phyloP scores from a whole-genome alignment of 1,140 invertebrate genomes.

The Ctenoplectra terminalis region DNA sequence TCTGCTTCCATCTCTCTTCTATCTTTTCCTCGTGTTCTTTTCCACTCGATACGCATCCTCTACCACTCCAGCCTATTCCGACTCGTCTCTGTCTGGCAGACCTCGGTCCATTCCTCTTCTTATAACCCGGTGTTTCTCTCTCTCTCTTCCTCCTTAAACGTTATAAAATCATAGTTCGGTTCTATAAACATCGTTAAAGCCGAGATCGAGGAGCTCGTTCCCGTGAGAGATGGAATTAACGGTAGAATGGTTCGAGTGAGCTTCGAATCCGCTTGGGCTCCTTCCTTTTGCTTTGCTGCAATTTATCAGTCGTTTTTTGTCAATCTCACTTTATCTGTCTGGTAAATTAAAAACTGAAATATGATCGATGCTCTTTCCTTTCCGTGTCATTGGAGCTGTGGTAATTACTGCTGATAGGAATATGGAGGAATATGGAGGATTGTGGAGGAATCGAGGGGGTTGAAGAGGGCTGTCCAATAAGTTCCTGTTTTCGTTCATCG shows the following conservation, averaged over 20 bases:
- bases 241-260: not conserved
- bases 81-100: not conserved
- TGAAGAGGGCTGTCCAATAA: too few species aligned
- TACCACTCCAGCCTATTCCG: not conserved
- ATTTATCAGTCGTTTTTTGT: not conserved
- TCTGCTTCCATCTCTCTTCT: conserved; percentile 35
- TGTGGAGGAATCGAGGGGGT: too few species aligned
- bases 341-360: conserved; percentile 4
- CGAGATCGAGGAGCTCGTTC: not conserved
- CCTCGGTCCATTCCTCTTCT: not conserved
- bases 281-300: not conserved
- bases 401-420: not conserved
- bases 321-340: not conserved
- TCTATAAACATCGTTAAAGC: conserved; percentile 20
- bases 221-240: not conserved
- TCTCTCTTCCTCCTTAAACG: not conserved
- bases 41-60: not conserved
- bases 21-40: not conserved
- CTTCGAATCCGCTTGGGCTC: not conserved
- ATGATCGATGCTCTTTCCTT: not conserved
- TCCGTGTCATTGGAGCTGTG: not conserved
- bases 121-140: not conserved
- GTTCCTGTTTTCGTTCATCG: too few species aligned
- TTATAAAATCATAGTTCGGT: conserved; percentile 22
- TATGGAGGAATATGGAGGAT: too few species aligned